Percentiles rank a stretch among this genome's conserved stretches.
Conservation (phyloP, 2,888 invertebrate species). For the Pteria penguin region DNA sequence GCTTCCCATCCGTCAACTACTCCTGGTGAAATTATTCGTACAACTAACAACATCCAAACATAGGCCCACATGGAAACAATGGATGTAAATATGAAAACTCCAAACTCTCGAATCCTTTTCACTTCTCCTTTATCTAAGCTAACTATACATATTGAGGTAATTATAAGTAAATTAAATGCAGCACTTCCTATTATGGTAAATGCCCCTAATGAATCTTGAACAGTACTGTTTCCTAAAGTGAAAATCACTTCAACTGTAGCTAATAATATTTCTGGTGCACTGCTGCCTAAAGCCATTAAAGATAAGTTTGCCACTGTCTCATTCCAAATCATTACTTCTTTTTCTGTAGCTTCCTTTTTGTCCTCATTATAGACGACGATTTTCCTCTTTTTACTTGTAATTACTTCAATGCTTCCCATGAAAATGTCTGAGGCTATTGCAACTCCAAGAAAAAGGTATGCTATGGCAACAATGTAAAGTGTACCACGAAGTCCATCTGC, state of each 20-base stretch:
- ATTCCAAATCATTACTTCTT: conserved; percentile 77
- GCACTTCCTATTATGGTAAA: conserved; percentile 79
- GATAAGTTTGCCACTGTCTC: conserved; percentile 79
- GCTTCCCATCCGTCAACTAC: conserved; percentile 75
- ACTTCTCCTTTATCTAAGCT: conserved; percentile 63
- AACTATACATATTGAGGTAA: conserved; percentile 76
- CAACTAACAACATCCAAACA: conserved; percentile 77
- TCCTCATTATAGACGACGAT: conserved; percentile 74
- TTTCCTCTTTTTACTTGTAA: conserved; percentile 74
- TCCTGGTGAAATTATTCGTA: conserved; percentile 68
- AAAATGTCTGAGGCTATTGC: conserved; percentile 77
- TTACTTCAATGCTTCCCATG: conserved; percentile 78
- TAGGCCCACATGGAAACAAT: conserved; percentile 78
- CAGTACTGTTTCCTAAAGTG: conserved; percentile 49
- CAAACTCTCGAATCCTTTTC: conserved; percentile 73
- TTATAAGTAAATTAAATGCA: conserved; percentile 77
- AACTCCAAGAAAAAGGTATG: conserved; percentile 76
- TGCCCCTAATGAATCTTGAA: conserved; percentile 71
- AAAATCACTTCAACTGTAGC: conserved; percentile 68
- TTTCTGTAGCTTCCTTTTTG: conserved; percentile 69
- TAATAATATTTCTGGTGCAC: conserved; percentile 77
- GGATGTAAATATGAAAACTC: conserved; percentile 75
- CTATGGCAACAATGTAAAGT: conserved; percentile 74
- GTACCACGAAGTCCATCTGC: conserved; percentile 64
- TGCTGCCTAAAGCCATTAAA: conserved; percentile 77